Percentiles rank a stretch among this genome's conserved stretches.
Conservation (phyloP, 2,113 vertebrate genomes). For the Etheostoma spectabile region DNA sequence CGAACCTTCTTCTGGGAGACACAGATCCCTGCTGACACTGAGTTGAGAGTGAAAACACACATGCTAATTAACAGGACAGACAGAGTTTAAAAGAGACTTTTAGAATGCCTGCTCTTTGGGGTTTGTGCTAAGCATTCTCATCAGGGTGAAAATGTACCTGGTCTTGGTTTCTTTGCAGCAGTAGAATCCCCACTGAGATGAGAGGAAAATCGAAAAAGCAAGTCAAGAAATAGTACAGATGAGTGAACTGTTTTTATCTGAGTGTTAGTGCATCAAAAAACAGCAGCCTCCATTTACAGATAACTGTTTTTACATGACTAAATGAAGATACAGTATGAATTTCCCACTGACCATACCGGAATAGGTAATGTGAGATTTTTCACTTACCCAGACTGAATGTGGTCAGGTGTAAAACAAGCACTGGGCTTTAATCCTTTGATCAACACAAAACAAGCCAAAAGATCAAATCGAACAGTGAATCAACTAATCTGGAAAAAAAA, state of each 20-base stretch:
- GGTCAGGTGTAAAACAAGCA: slow-evolving; percentile 77
- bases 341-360: not conserved
- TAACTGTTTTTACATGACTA: not conserved
- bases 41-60: slow-evolving; percentile 17
- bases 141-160: slow-evolving; percentile 80
- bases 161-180: slow-evolving; percentile 78
- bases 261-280: not conserved
- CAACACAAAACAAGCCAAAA: slow-evolving; percentile 35
- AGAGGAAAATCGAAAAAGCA: not conserved
- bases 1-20: slow-evolving; percentile 91
- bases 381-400: slow-evolving; percentile 76
- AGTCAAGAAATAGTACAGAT: not conserved
- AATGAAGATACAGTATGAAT: not conserved
- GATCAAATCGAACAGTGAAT: not conserved
- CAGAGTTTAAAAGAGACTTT: not conserved
- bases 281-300: not conserved
- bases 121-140: not conserved
- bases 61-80: not conserved
- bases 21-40: slow-evolving; percentile 87
- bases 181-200: slow-evolving; percentile 68
- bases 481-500: not conserved
- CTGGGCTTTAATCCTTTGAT: slow-evolving; percentile 79
- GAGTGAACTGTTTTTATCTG: not conserved
- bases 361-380: not conserved
- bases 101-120: not conserved